A percentile compares a stretch with the other conserved stretches of the same genome.
Evolutionary conservation across 2,888 invertebrate genomes (phyloP).

Genomic region (Exocentrus adspersus): DNA sequence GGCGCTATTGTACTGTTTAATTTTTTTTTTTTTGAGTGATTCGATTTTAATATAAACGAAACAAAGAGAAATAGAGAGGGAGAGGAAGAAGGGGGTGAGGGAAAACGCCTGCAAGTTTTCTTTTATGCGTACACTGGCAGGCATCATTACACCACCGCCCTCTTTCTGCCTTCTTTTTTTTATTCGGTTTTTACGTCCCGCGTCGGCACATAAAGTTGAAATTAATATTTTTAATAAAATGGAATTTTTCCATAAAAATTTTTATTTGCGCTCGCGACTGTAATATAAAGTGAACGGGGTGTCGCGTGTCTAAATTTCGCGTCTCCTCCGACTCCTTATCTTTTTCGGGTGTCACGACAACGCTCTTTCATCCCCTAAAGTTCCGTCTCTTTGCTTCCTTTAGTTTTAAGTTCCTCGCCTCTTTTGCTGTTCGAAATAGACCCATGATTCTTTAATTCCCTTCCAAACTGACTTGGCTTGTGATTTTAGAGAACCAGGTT

Average conservation of each 20-base stretch:
- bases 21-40: too few species aligned
- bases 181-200: constrained; percentile 5
- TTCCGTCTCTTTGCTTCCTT: too few species aligned
- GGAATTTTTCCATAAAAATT: constrained; percentile 48
- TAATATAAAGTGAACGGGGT: constrained; percentile 27
- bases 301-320: neutral
- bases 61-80: neutral
- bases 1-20: too few species aligned
- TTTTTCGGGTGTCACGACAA: too few species aligned
- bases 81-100: neutral
- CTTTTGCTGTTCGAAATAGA: too few species aligned
- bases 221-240: constrained; percentile 50
- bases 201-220: constrained; percentile 37
- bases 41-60: constrained; percentile 15
- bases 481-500: too few species aligned
- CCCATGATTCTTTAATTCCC: too few species aligned
- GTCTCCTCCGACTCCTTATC: too few species aligned
- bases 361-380: too few species aligned
- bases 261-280: constrained; percentile 40
- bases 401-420: too few species aligned
- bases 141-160: neutral
- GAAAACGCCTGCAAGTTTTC: neutral
- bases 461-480: too few species aligned
- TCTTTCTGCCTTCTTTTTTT: too few species aligned
- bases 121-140: neutral